A percentile compares a stretch with the other conserved stretches of the same genome.
Evolutionary conservation across 2,797 vertebrate species (phyloP).

Genomic region (Rallus crepitans): DNA sequence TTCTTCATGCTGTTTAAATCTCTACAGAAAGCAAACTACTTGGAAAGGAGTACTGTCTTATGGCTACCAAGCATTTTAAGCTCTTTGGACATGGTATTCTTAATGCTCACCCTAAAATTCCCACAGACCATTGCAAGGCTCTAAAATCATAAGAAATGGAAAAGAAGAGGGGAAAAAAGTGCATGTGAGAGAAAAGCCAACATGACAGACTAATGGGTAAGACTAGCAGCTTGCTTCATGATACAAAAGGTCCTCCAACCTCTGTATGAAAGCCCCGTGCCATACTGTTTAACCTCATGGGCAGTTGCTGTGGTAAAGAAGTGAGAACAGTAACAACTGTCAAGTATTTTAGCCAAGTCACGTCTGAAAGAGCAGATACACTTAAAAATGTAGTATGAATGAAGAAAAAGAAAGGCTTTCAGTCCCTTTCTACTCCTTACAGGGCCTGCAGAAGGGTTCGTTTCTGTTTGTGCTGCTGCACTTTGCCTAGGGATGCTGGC

Average conservation of each 20-base stretch:
- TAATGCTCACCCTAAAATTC: neutral
- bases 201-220: neutral
- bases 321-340: neutral
- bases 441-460: neutral
- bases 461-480: neutral
- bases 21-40: neutral
- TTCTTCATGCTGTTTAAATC: neutral
- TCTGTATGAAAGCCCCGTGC: neutral
- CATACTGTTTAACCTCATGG: neutral
- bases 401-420: neutral
- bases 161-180: neutral
- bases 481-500: neutral
- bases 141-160: neutral
- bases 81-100: neutral
- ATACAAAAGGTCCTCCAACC: neutral
- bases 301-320: neutral
- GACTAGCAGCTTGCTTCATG: neutral
- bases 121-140: neutral
- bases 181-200: neutral
- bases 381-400: neutral
- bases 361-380: neutral
- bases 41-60: neutral
- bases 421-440: neutral
- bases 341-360: neutral
- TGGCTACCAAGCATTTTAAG: neutral